phyloP scores from a whole-genome alignment of 2,888 invertebrate species.

The Notocelia uddmanniana region DNA sequence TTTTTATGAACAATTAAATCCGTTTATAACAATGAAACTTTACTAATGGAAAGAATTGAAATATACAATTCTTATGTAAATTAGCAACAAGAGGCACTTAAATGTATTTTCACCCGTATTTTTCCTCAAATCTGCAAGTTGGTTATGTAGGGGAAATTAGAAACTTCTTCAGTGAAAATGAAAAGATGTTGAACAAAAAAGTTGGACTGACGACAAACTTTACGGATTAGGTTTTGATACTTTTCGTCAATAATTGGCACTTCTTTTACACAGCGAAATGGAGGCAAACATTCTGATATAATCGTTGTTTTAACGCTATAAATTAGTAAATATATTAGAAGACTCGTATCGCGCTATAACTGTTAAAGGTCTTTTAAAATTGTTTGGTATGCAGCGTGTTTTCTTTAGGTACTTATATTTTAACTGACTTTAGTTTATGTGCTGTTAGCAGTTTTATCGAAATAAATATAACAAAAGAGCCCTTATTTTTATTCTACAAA shows the following conservation, averaged over 20 bases:
- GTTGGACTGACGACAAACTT: slow-evolving; percentile 10
- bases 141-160: neutral
- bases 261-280: neutral
- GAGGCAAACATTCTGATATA: neutral
- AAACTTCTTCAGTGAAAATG: slow-evolving; percentile 17
- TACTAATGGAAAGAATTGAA: neutral
- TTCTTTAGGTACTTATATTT: too few species aligned
- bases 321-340: neutral
- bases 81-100: slow-evolving; percentile 14
- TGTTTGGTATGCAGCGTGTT: neutral
- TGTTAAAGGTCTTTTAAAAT: neutral
- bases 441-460: too few species aligned
- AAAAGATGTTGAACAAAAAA: slow-evolving; percentile 8
- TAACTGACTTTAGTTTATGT: too few species aligned
- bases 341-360: neutral
- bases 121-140: slow-evolving; percentile 9
- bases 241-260: neutral
- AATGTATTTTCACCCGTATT: slow-evolving; percentile 24
- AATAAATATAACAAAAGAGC: too few species aligned
- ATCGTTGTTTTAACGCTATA: neutral
- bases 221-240: neutral
- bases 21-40: neutral
- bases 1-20: neutral
- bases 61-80: neutral
- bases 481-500: too few species aligned